Base-by-base conservation (phyloP, 53 echinoderm and acorn worm genomes). In the Temnopleurus reevesii region DNA sequence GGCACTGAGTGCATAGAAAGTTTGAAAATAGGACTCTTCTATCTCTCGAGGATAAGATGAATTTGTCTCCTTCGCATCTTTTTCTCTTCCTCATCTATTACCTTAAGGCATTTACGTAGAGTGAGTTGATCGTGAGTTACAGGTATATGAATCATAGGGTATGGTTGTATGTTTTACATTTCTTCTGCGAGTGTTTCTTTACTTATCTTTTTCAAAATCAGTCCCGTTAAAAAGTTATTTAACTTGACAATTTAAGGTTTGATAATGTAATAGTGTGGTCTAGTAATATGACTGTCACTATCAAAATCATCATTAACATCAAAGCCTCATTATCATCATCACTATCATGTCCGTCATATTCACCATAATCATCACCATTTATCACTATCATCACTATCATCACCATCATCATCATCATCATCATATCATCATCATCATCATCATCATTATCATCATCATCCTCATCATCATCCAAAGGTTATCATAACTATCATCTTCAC, bases 391-490 rank as follows among this genome's bases (percentile, higher is more conserved):
- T 8, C 0, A 59, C 27, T 66, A 33, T 30, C 33, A 46, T 45
- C 12, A 46, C 9, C 12, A 24, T n/a, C 26, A 77, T 43, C 26
- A 45, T 77, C 26, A 41, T 77, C 25, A 77, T 45, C 25, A 45
- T 45, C 23, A 77, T 45, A 27, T 66, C 1, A 59, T 24, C 60
- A 59, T 59, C 60, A 59, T 59, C 60, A 59, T n/a, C 60, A 59
- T 59, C 60, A 59, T 59, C 60, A 59, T n/a, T 24, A 59, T 59
- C 60, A 59, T 59, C 60, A 59, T n/a, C 60, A 59, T 59, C 60
- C 12, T 59, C 60, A 59, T n/a, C 60, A 59, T 59, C 60, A 59
- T 59, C 60, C n/a, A n/a, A n/a, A n/a, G n/a, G n/a, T n/a, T n/a
- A 59, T n/a, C 60, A 59, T 59, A 17, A 59, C 23, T 24, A 59